Percentiles rank a stretch among this genome's conserved stretches.
Evolutionary conservation across 2,113 vertebrate species (phyloP).

Genomic region (Gymnocephalus cernua): DNA sequence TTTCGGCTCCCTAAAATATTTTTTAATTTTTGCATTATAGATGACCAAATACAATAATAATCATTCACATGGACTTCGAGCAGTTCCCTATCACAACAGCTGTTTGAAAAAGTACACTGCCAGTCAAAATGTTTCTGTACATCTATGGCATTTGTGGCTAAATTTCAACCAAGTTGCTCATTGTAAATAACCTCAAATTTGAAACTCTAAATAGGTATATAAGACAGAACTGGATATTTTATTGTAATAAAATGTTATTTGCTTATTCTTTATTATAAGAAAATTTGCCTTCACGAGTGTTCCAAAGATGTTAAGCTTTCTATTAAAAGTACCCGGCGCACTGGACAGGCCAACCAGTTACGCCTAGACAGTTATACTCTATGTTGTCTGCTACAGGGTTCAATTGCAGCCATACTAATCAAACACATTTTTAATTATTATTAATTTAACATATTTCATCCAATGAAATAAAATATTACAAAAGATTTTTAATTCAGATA

Average conservation of each 20-base stretch:
- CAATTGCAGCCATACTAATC: not conserved
- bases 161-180: slow-evolving; percentile 35
- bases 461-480: not conserved
- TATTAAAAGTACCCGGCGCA: not conserved
- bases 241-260: not conserved
- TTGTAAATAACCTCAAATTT: not conserved
- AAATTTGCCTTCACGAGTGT: too few relatives aligned
- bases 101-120: slow-evolving; percentile 49
- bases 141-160: not conserved
- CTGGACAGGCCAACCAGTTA: not conserved
- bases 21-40: slow-evolving; percentile 81
- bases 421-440: not conserved
- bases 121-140: slow-evolving; percentile 42
- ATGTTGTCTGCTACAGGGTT: not conserved
- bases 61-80: slow-evolving; percentile 75
- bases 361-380: too few relatives aligned
- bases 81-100: slow-evolving; percentile 67
- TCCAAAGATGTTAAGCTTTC: not conserved
- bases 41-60: slow-evolving; percentile 78
- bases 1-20: slow-evolving; percentile 85
- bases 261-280: not conserved
- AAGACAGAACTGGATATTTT: not conserved
- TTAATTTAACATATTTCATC: too few relatives aligned
- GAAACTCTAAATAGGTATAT: not conserved
- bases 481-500: not conserved